Base-by-base conservation (phyloP, 2,888 invertebrate genomes). In the Notocelia uddmanniana region DNA sequence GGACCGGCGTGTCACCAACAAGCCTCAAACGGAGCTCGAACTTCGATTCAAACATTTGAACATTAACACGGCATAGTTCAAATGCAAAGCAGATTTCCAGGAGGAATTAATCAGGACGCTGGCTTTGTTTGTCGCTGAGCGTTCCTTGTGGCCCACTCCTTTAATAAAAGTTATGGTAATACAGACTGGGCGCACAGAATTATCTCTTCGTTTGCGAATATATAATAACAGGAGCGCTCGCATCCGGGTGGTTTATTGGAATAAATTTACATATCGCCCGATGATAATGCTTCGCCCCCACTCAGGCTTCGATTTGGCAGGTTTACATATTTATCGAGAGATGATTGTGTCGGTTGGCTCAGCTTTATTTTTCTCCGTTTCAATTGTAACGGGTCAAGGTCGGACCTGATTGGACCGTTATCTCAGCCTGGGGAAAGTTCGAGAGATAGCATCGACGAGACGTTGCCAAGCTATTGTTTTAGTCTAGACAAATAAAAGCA, bases 121-220 rank as follows among this genome's bases (percentile, higher is more conserved):
- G 82, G 87, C 85, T 92, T 93, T 93, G 93, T 93, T 92, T 91
- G 89, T 85, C 88, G 76, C 76, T 81, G 76, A 77, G 74, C 80
- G 80, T 84, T 85, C 81, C 84, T 85, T 83, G 48, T 62, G 84
- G 85, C 86, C 83, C 88, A 89, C 87, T 89, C 90, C 89, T 90
- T 92, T 91, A 91, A 93, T 93, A 93, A 93, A 93, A 93, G 91
- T 92, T 93, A 93, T 93, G 93, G 85, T 89, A 93, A 93, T 93
- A 79, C 81, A 76, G 79, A 85, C 88, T 86, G 90, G 90, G 89
- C 88, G 87, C 84, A 83, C 87, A 81, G 88, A 90, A 92, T 93
- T 91, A 93, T 93, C 93, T 91, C 89, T 89, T 90, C 91, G 92
- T 91, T 92, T 91, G 89, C 89, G 93, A 91, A 93, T 93, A 91